Base-by-base conservation (phyloP, 2,797 vertebrate genomes). In the Morelia viridis region DNA sequence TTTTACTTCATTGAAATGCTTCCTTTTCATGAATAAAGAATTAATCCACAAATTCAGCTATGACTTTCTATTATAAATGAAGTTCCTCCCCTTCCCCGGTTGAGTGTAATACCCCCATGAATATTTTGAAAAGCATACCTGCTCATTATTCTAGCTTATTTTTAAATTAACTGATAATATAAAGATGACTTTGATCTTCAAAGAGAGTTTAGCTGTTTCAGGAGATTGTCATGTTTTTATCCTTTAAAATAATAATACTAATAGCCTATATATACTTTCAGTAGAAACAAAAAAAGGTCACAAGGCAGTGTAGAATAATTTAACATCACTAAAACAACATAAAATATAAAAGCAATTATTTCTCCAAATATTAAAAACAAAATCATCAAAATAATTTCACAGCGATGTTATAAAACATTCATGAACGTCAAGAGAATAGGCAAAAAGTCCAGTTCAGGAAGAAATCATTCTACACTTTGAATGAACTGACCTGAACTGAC, bases 1-100 rank as follows among this genome's bases (percentile, higher is more conserved):
- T 85, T 96, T 96, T 91, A 35, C 92, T 92, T 97, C 95, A 94
- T 93, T 96, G 94, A 96, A 93, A 96, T 96, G 60, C 94, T 96
- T 96, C 95, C 94, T 95, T 96, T 96, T 83, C 61, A 76, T 80
- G 53, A 31, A 11, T 76, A 76, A 61, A 62, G 46, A 76, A 88
- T 85, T 95, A 95, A 95, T 93, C 95, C 94, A 93, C 93, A 95
- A 95, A 93, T 56, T 95, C 64, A 19, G 85, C 90, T 87, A 91
- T 92, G 87, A 85, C 93, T 91, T 89, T 94, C 89, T 89, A 46
- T 89, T 89, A 50, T 93, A 89, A 93, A 65, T 95, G 90, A 95
- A 91, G 91, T 41, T 41, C 41, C 41, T 41, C 41, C 41, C 41
- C 41, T 61, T 85, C 13, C 87, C 95, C 95, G 7, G 19, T 46